Evolutionary conservation across 23 tunicate genomes (phyloP), one percentile per base, ranked within the genome.

Genomic region (Corella eumyota): DNA sequence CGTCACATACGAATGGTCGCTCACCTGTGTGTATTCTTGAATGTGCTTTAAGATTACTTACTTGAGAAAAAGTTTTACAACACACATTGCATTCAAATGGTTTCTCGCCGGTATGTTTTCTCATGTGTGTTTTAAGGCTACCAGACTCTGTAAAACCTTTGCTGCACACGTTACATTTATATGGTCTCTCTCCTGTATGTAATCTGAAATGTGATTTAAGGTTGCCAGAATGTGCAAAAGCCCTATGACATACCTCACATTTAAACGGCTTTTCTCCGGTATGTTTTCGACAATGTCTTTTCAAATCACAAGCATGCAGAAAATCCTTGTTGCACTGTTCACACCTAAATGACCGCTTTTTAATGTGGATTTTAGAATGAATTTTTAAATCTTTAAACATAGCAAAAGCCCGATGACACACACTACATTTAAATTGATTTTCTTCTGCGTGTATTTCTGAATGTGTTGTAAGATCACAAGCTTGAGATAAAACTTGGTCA

Each of bases 111-210:
- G 67, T 33, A 26, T 62, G 67, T 17, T 23, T 62, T 11, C 67
- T 30, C 67, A 62, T 62, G 67, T 62, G 67, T 7, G 23, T 25
- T 23, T 23, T 26, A 5, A 62, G 49, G 29, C 23, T 21, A 3
- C 67, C 67, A 7, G 37, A 30, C 17, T 25, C 50, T 11, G 37
- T 62, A 26, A 62, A 62, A n/a, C 23, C n/a, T 19, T 32, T 34
- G 4, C 49, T 26, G 23, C 67, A 62, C 17, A 62, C 49, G 25
- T 49, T 30, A n/a, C 67, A 62, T 5, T 13, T 9, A 50, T 33
- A 62, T 9, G 67, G 67, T 32, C 34, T 34, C 23, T 62, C 67
- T 13, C 67, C 67, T 34, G 67, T 62, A 27, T 62, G 67, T 23
- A 32, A 34, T 17, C 67, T 30, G 27, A 17, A 21, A 17, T 52